Evolutionary conservation across 2,888 invertebrate genomes (phyloP), one percentile per base, ranked within the genome.

Genomic region (Pegoplata infirma): DNA sequence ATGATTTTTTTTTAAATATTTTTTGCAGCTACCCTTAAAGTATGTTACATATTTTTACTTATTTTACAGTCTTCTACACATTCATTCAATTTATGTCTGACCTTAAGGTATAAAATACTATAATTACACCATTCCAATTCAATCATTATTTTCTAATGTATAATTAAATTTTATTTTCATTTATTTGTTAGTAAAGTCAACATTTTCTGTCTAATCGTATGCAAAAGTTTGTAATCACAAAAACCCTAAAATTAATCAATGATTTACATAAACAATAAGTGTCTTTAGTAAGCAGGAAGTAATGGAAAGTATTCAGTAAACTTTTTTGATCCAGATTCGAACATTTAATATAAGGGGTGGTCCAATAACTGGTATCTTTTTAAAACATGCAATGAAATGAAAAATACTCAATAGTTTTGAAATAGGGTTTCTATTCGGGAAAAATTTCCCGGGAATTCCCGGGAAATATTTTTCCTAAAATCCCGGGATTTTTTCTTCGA

Each of bases 211-310:
- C 80, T 84, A 85, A 85, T 84, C 82, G 81, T 82, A 86, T 84
- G 85, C 85, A 86, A 85, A 83, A 82, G 84, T 81, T 69, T 40
- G 28, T 66, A 63, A 23, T 47, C 68, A 25, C 63, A 51, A 63
- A n/a, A 71, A 59, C 36, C 36, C 44, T 81, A 81, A 84, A 86
- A 85, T 86, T 86, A 86, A 86, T 86, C 86, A 86, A 85, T 86
- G 86, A 85, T 85, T 84, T 86, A 86, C 86, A 86, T 83, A 83
- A 85, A 85, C 84, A 86, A 85, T 83, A 84, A 84, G 86, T 85
- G 84, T 12, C 80, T 81, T 82, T 82, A 81, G n/a, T 23, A 1
- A 66, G 74, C 71, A 12, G 17, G 7, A 49, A 75, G 69, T 66
- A 12, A 36, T 36, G 6, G 2, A 36, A 10, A 36, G 10, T 12